Evolutionary conservation across 2,797 vertebrate genomes (phyloP).

Genomic region (Gallirallus australis): DNA sequence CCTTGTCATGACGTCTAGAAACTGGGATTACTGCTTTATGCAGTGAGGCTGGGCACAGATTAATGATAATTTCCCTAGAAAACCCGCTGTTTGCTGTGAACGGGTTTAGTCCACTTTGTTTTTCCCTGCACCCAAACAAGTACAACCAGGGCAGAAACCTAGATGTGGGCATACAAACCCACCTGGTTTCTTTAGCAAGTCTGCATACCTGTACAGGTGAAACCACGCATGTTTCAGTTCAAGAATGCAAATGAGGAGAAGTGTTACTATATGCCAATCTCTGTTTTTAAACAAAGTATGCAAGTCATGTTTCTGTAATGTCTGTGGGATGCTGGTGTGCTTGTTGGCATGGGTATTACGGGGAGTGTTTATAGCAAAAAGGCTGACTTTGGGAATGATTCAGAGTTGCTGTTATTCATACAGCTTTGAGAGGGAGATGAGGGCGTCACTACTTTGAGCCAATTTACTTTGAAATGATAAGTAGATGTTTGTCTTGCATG

Average conservation of each 20-base stretch:
- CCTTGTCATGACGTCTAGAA: background rate
- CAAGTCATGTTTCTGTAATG: background rate
- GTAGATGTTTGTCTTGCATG: conserved; percentile 36
- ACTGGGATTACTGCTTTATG: background rate
- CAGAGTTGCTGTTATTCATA: background rate
- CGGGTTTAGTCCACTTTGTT: background rate
- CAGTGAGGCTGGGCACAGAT: fast-evolving
- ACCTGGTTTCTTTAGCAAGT: background rate
- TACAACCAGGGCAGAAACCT: background rate
- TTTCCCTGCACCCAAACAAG: background rate
- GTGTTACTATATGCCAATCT: background rate
- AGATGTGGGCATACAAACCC: background rate
- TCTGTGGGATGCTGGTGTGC: background rate
- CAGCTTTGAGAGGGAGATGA: conserved; percentile 2
- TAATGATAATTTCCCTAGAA: background rate
- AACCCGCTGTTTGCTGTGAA: background rate
- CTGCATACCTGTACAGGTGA: background rate
- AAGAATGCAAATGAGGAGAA: background rate
- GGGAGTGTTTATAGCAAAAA: conserved; percentile 10
- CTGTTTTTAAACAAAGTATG: background rate
- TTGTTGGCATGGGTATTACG: background rate
- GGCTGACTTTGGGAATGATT: background rate
- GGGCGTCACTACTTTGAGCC: conserved; percentile 25
- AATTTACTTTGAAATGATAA: conserved; percentile 60
- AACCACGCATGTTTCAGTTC: background rate